Percentiles rank a stretch among this genome's conserved stretches.
phyloP scores from a whole-genome alignment of 2,113 vertebrate species.

The Oenanthe melanoleuca region DNA sequence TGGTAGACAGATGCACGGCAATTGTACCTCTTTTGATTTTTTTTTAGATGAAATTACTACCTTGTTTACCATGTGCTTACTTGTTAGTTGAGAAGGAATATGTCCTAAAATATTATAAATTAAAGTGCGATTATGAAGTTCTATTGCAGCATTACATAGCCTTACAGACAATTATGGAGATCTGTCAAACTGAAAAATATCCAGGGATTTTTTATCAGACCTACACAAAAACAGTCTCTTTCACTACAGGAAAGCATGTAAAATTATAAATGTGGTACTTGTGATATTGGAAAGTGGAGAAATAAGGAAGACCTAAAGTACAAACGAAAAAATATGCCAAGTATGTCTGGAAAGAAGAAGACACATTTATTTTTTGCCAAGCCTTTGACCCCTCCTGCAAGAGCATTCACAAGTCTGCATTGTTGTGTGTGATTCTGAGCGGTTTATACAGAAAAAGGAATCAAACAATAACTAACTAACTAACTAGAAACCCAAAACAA shows the following conservation, averaged over 20 bases:
- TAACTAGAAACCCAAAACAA: neutral
- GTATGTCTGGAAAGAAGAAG: neutral
- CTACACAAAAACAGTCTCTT: neutral
- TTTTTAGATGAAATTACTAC: neutral
- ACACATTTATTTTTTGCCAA: neutral
- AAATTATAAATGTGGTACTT: neutral
- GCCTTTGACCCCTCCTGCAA: fast-evolving
- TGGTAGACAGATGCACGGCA: neutral
- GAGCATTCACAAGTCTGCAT: fast-evolving
- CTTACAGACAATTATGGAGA: neutral
- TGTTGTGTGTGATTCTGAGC: neutral
- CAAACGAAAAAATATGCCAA: neutral
- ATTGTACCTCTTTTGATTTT: neutral
- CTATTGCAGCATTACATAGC: neutral
- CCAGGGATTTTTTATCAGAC: neutral
- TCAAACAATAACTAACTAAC: neutral
- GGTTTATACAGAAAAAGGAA: neutral
- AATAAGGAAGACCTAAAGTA: neutral
- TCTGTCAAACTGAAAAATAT: neutral
- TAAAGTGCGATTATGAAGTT: neutral
- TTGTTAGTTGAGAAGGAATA: neutral
- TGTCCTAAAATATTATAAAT: neutral
- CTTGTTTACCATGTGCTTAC: neutral
- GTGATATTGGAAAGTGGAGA: neutral
- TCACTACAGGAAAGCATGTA: neutral